Evolutionary conservation across 2,888 invertebrate genomes (phyloP).

Genomic region (Hemicrepidius hirtus): DNA sequence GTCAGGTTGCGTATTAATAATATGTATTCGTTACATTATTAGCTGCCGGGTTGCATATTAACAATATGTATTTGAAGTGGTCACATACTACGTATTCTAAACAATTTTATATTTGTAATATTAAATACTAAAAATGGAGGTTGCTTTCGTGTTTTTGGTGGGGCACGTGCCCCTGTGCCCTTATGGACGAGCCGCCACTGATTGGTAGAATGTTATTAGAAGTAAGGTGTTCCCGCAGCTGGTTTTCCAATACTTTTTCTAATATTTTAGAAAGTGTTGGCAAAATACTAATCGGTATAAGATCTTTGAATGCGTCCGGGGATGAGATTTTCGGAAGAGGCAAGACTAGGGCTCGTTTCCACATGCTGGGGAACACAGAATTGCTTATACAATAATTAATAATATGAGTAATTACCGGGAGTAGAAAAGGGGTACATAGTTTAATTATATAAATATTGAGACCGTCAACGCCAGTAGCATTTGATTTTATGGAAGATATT

Average conservation of each 20-base stretch:
- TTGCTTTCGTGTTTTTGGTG: too few species aligned
- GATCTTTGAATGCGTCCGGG: slow-evolving; percentile 50
- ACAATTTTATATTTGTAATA: too few species aligned
- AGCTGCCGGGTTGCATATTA: too few species aligned
- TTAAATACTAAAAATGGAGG: too few species aligned
- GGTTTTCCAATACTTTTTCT: slow-evolving; percentile 52
- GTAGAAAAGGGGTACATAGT: slow-evolving; percentile 28
- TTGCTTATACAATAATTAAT: slow-evolving; percentile 40
- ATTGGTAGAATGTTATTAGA: slow-evolving; percentile 56
- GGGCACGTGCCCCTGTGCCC: too few species aligned
- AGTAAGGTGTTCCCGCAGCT: slow-evolving; percentile 55
- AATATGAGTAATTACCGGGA: slow-evolving; percentile 34
- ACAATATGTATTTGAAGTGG: too few species aligned
- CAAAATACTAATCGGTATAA: slow-evolving; percentile 59
- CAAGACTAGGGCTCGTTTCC: slow-evolving; percentile 58
- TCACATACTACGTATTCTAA: too few species aligned
- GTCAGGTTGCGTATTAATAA: too few species aligned
- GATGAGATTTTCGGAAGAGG: slow-evolving; percentile 57
- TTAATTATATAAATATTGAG: slow-evolving; percentile 36
- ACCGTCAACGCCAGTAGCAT: slow-evolving; percentile 33
- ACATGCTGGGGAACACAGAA: slow-evolving; percentile 52
- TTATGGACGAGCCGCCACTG: too few species aligned
- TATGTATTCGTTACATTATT: too few species aligned
- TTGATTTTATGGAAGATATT: slow-evolving; percentile 27
- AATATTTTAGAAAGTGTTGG: too few species aligned